Evolutionary conservation across 2,113 vertebrate species (phyloP).

Genomic region (Gobio gobio): DNA sequence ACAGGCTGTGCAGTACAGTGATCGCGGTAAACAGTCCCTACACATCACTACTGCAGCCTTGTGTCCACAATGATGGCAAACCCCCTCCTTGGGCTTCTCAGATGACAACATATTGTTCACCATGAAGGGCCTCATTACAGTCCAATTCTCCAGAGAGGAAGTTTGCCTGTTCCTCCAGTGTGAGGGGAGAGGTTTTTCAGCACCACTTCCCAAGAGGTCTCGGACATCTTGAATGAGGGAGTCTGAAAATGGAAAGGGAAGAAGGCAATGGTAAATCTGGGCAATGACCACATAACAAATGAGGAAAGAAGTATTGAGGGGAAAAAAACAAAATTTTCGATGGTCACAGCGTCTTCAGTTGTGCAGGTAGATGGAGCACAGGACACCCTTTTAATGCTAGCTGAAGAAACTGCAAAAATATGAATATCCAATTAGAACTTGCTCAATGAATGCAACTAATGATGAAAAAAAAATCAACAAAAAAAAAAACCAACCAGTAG

Average conservation of each 20-base stretch:
- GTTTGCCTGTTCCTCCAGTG: slow-evolving; percentile 6
- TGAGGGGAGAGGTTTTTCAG: neutral
- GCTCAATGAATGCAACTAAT: too few relatives aligned
- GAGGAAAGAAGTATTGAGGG: neutral
- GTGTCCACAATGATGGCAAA: neutral
- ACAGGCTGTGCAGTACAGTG: neutral
- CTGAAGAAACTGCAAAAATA: too few relatives aligned
- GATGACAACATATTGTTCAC: too few relatives aligned
- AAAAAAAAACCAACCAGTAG: too few relatives aligned
- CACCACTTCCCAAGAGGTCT: neutral
- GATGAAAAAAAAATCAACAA: too few relatives aligned
- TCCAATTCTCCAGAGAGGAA: neutral
- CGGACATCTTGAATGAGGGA: slow-evolving; percentile 7
- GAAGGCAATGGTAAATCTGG: slow-evolving; percentile 2
- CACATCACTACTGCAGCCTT: slow-evolving; percentile 14
- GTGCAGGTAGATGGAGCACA: too few relatives aligned
- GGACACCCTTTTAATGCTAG: too few relatives aligned
- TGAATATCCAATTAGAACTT: too few relatives aligned
- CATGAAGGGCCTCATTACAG: neutral
- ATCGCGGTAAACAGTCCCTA: neutral
- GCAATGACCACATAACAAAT: neutral
- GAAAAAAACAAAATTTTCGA: too few relatives aligned
- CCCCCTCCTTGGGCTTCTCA: too few relatives aligned
- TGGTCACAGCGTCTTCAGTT: too few relatives aligned
- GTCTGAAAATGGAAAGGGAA: neutral